These are phyloP conservation scores for Silurus asotus DNA, from an alignment of 2,113 vertebrate genomes.

Conservation along the genomic window DNA sequence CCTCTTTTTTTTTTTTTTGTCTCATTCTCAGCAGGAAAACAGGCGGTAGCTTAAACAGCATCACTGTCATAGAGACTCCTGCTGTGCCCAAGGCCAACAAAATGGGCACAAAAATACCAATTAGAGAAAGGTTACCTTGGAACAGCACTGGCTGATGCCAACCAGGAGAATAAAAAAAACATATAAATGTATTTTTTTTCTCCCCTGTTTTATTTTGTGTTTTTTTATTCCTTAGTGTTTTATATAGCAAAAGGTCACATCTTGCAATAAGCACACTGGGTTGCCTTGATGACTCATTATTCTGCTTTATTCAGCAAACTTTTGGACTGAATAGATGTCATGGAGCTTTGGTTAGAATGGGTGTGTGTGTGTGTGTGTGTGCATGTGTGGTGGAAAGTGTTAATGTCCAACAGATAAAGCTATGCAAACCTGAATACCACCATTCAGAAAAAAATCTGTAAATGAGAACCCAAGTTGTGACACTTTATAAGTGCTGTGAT, in stretches of 20 bases:
- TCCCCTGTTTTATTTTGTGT: constrained; percentile 38
- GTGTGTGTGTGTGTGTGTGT: not conserved
- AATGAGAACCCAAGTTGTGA: not conserved
- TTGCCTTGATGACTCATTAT: constrained; percentile 36
- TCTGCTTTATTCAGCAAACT: constrained; percentile 11
- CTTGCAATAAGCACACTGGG: constrained; percentile 21
- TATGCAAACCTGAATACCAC: not conserved
- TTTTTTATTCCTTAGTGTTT: constrained; percentile 49
- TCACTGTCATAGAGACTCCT: constrained; percentile 36
- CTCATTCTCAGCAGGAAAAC: not conserved
- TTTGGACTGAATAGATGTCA: constrained; percentile 1
- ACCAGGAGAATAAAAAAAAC: constrained; percentile 52
- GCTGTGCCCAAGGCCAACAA: constrained; percentile 48
- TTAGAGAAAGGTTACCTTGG: constrained; percentile 79
- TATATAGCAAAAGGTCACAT: constrained; percentile 61
- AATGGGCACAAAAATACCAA: constrained; percentile 69
- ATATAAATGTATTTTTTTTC: constrained; percentile 51
- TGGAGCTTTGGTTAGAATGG: not conserved
- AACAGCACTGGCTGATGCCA: constrained; percentile 61
- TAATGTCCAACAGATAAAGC: not conserved
- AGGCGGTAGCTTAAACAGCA: constrained; percentile 29
- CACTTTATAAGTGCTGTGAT: not conserved
- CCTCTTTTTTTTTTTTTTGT: not conserved
- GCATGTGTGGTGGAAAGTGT: not conserved
- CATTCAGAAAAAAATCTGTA: not conserved